Base-by-base conservation (phyloP, 2,113 vertebrate genomes). In the Ceyx margarethae region DNA sequence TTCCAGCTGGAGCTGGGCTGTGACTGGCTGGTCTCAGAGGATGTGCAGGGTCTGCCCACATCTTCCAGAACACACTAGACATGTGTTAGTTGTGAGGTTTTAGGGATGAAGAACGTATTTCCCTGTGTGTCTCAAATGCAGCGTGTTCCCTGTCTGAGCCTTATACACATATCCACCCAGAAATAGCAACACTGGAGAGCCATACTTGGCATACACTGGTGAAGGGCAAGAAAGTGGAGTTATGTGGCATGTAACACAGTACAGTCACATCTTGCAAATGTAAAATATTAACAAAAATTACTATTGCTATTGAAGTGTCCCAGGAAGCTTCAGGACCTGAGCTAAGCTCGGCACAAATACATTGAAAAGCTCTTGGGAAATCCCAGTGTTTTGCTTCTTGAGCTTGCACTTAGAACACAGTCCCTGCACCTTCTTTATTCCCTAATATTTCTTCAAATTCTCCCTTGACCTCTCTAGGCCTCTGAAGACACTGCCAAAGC, bases 381-480 rank as follows among this genome's bases (percentile, higher is more conserved):
- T 64, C 66, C 14, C 40, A 71, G 43, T 28, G 13, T 20, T 82
- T 69, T 76, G 25, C 13, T 79, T 66, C 40, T 53, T 43, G 35
- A 81, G 35, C 5, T 69, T 89, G 56, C 5, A 3, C 45, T 89
- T 89, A 25, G 13, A 87, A 42, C 23, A 62, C 4, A 42, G 20
- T 33, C 31, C 29, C 31, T 83, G 20, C 1, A 2, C 22, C 21
- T 60, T 68, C 46, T 71, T 87, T 86, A 62, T 37, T 81, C 35
- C 15, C 40, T 81, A 87, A 45, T 5, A 67, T n/a, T 45, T 74
- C 57, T 83, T 95, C 22, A 83, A 42, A 50, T 53, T 83, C 68
- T 84, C 28, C 75, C 94, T 75, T 91, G 45, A 86, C 80, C 94
- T 80, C n/a, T 64, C 75, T 89, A 98, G 98, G 87, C 95, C 96